phyloP scores from a whole-genome alignment of 2,113 vertebrate genomes.

The Oceanodroma tethys region DNA sequence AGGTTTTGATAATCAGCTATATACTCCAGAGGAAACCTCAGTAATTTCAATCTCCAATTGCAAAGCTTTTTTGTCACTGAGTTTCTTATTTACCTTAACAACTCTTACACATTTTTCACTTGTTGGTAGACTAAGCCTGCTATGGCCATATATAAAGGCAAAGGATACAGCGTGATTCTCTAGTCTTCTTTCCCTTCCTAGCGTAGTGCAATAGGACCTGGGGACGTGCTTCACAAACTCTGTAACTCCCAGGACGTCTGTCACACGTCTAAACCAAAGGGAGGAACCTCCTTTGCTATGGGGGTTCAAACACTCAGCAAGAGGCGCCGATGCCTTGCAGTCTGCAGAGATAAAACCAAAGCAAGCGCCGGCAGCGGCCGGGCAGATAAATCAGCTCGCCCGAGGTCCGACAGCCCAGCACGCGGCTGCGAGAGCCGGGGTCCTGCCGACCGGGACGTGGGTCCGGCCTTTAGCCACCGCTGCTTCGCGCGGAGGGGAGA shows the following conservation, averaged over 20 bases:
- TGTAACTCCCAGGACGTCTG: neutral
- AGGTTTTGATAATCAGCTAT: neutral
- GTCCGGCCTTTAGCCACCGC: neutral
- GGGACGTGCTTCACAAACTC: neutral
- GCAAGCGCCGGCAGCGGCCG: neutral
- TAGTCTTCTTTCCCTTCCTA: neutral
- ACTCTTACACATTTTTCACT: neutral
- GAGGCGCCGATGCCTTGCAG: neutral
- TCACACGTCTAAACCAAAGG: no score
- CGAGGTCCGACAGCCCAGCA: neutral
- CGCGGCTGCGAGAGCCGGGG: neutral
- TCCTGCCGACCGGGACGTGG: fast-evolving
- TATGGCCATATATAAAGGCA: neutral
- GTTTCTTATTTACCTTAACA: neutral
- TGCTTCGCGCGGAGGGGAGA: neutral
- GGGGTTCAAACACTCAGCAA: no score
- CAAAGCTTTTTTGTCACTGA: neutral
- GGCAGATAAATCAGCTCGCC: neutral
- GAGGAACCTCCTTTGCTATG: neutral
- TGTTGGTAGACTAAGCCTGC: no score
- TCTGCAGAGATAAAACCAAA: neutral
- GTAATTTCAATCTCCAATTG: neutral
- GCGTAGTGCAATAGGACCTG: neutral
- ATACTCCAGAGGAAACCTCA: neutral
- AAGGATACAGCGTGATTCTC: neutral